Base-by-base conservation (phyloP, 2,113 vertebrate species). In the Thamnaconus septentrionalis region DNA sequence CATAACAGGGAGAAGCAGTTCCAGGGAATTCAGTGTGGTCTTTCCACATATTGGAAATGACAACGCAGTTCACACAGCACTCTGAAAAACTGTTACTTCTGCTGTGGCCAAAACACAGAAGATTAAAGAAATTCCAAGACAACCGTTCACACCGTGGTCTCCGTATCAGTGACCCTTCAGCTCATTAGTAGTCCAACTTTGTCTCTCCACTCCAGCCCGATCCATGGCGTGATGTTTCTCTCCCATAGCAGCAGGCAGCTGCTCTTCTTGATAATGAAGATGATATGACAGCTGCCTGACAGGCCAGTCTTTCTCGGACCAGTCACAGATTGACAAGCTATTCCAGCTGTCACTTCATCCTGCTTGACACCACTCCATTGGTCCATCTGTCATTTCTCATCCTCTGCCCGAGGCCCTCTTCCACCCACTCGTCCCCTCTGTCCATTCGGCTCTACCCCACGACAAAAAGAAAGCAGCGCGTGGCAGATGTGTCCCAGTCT, bases 331-430 rank as follows among this genome's bases (percentile, higher is more conserved):
- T 85, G 84, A 85, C 85, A 88, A 75, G 66, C 73, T 78, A 79
- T 87, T 87, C 69, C 76, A 71, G 69, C 79, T 74, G 85, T 84
- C 81, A 72, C 44, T 79, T 56, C 51, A 41, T 66, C 71, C 69
- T 52, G 67, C 69, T 69, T 56, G 73, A 80, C 79, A 78, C 54
- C 46, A 51, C 79, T 79, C 56, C 58, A 62, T 81, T 69, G 53
- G 58, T 69, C 66, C 75, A 76, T 75, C 80, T 74, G 78, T 68
- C 67, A 73, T 73, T 66, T 62, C 68, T 69, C 64, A 56, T 69
- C 51, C 78, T 62, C 66, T 45, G 59, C 80, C 61, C 41, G 6
- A 39, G 53, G 56, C 61, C 41, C 64, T 60, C 63, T 52, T 62
- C 52, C 56, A 10, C 71, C 50, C 39, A 43, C 61, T 68, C 75